Conservation (phyloP, 64 coral and sea anemone species). For the Trachythela sp. region DNA sequence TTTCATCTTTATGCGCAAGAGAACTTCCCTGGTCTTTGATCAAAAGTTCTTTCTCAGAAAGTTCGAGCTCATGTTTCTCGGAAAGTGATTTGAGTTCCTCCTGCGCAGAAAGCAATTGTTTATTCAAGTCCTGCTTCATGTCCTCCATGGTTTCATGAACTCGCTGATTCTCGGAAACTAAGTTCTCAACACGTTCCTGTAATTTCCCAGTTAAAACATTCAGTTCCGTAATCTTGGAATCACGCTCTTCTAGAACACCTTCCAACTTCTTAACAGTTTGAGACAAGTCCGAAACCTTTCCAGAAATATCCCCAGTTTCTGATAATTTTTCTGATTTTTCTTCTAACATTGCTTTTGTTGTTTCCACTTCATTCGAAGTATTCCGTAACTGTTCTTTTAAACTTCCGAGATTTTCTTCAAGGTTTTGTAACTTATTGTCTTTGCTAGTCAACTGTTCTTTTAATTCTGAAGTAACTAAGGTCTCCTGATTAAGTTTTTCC, state of each 20-base stretch:
- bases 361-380: neutral
- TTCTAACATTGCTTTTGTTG: neutral
- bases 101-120: neutral
- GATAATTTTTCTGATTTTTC: neutral
- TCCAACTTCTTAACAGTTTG: constrained; percentile 14
- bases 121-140: neutral
- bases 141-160: neutral
- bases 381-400: neutral
- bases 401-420: neutral
- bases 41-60: neutral
- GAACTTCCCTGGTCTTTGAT: neutral
- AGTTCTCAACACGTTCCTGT: neutral
- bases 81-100: neutral
- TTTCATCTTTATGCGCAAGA: neutral
- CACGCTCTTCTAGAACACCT: neutral
- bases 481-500: neutral
- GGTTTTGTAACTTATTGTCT: neutral
- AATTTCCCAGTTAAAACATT: constrained; percentile 10
- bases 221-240: neutral
- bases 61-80: neutral
- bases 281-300: neutral
- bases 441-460: neutral
- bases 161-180: neutral
- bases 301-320: neutral
- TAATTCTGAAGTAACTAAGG: neutral